Conservation (phyloP, 2,797 vertebrate species). For the Trematomus bernacchii region DNA sequence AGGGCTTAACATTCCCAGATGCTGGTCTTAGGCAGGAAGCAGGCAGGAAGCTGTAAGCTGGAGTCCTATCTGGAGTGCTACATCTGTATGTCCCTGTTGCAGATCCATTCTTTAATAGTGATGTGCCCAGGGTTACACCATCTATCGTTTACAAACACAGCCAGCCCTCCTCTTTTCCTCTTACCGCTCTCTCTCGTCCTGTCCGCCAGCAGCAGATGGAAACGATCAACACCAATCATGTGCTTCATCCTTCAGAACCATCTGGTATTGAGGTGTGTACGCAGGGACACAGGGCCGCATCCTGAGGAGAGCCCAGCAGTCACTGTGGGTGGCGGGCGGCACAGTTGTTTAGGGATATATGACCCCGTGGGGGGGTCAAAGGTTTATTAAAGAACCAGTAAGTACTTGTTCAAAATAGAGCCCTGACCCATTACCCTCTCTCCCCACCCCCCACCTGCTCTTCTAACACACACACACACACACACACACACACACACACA, state of each 20-base stretch:
- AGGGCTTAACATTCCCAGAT: too few relatives aligned
- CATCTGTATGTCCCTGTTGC: not conserved
- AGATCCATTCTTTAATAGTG: not conserved
- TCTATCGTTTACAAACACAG: not conserved
- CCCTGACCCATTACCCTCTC: conserved; percentile 58
- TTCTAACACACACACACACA: conserved; percentile 16
- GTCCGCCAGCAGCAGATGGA: not conserved
- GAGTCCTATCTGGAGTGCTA: too few relatives aligned
- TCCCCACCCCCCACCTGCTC: conserved; percentile 70
- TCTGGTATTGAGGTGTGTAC: not conserved
- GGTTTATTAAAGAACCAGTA: conserved; percentile 77
- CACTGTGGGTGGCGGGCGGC: conserved; percentile 70
- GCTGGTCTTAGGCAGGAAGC: too few relatives aligned
- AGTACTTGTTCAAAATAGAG: conserved; percentile 80
- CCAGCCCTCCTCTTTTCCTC: not conserved
- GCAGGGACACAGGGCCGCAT: not conserved
- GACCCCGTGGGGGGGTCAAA: conserved; percentile 73
- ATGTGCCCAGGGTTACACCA: conserved; percentile 1
- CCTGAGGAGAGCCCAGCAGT: not conserved
- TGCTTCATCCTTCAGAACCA: not conserved
- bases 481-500: conserved; percentile 20
- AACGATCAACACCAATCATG: not conserved
- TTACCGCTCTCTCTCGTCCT: not conserved
- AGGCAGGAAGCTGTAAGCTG: too few relatives aligned
- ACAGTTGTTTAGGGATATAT: conserved; percentile 75